These are phyloP conservation scores for Phorcus lineatus DNA, from an alignment of 2,888 invertebrate species.

Conservation along the genomic window DNA sequence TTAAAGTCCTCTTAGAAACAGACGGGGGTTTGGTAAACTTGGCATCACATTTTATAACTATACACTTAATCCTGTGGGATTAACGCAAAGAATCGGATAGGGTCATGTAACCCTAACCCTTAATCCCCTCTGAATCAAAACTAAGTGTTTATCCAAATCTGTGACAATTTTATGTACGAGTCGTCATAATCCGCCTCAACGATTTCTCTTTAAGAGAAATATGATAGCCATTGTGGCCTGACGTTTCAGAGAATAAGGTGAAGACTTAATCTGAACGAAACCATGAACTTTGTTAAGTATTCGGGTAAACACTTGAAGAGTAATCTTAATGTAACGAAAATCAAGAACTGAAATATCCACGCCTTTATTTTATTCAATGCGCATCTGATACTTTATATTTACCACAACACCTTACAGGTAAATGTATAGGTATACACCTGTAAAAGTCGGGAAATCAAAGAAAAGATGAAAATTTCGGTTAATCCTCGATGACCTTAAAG, in stretches of 20 bases:
- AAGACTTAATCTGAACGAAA: not conserved
- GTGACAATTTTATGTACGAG: not conserved
- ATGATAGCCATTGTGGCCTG: not conserved
- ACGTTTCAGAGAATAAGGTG: not conserved
- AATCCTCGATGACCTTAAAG: too few relatives aligned
- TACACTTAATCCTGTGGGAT: not conserved
- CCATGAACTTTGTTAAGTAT: too few relatives aligned
- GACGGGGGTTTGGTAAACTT: not conserved
- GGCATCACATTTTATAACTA: not conserved
- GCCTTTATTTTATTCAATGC: too few relatives aligned
- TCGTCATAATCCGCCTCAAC: not conserved
- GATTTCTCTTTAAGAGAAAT: not conserved
- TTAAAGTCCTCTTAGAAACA: not conserved
- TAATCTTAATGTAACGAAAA: too few relatives aligned
- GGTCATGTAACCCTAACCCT: not conserved
- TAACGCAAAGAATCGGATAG: not conserved
- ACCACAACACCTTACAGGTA: too few relatives aligned
- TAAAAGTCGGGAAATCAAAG: too few relatives aligned
- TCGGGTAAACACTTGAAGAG: too few relatives aligned
- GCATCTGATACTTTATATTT: too few relatives aligned
- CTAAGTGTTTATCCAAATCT: not conserved
- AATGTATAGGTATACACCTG: too few relatives aligned
- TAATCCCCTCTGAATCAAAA: not conserved
- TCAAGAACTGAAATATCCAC: too few relatives aligned
- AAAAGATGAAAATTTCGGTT: too few relatives aligned